A percentile compares a stretch with the other conserved stretches of the same genome.
Evolutionary conservation across 2,113 vertebrate genomes (phyloP).

Genomic region (Conger conger): DNA sequence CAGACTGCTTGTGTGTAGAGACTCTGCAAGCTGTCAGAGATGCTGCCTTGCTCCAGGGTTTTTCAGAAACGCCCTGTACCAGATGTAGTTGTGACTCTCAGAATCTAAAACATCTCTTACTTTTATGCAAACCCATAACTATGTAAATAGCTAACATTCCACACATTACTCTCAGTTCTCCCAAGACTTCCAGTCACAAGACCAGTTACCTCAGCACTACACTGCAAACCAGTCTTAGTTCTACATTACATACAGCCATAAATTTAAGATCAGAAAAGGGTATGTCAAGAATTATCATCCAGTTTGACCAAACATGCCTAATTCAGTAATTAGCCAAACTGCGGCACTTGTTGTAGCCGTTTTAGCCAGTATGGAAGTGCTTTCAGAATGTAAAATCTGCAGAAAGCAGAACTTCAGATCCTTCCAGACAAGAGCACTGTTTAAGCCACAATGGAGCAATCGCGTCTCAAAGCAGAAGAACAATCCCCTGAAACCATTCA

Average conservation of each 20-base stretch:
- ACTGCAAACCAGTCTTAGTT: background rate
- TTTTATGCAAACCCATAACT: too few species aligned
- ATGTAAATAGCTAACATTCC: too few species aligned
- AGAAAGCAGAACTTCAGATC: background rate
- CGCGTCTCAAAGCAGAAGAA: background rate
- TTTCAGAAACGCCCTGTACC: background rate
- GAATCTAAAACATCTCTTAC: too few species aligned
- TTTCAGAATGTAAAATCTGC: background rate
- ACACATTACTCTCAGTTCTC: too few species aligned
- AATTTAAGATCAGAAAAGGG: too few species aligned
- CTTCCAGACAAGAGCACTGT: background rate
- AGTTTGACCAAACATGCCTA: background rate
- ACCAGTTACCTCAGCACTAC: too few species aligned
- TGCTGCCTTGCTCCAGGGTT: background rate
- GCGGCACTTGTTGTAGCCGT: background rate
- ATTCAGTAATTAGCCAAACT: background rate
- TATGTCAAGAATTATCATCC: too few species aligned
- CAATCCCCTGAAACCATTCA: background rate
- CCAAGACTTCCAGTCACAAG: too few species aligned
- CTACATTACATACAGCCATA: too few species aligned
- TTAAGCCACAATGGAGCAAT: background rate
- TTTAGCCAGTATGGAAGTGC: background rate
- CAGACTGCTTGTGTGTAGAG: background rate
- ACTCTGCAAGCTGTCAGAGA: background rate
- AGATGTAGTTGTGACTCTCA: background rate